Evolutionary conservation across 2,888 invertebrate species (phyloP), one percentile per base, ranked within the genome.

Genomic region (Noctua pronuba): DNA sequence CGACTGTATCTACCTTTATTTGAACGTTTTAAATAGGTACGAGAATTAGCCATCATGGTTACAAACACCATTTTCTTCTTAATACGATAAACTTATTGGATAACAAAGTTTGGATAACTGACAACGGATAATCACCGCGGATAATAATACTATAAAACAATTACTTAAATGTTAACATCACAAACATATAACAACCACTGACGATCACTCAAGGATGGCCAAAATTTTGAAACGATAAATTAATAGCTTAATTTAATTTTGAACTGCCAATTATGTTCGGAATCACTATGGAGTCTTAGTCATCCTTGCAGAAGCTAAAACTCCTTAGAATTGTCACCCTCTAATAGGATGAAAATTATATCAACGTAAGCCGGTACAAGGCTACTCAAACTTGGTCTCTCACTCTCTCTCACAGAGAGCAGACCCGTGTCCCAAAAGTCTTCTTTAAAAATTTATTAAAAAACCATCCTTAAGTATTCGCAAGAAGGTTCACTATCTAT

Each of bases 181-280:
- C 75, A 80, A 67, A 80, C 67, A 62, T 74, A 38, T 21, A 79
- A n/a, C 21, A 46, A 46, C 67, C 62, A 38, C 28, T 38, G 6
- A 16, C 75, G 60, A 75, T 13, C 2, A 80, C 75, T 75, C 44
- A 67, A 67, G 75, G 67, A 24, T 38, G 13, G 74, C 4, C 0
- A 2, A 6, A 60, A 62, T n/a, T 21, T 55, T 11, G 4, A 55
- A 52, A 31, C 21, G 1, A 24, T 16, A 44, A 35, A 35, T 10
- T 35, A 2, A 6, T 2, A 13, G 13, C 6, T 7, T 64, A 16
- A 64, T 64, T 64, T 24, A 38, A 24, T 38, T 35, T 5, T 13
- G 31, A 44, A 44, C 38, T 44, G 2, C 4, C 7, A 46, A 11
- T n/a, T 52, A 8, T 13, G 4, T 55, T 55, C 0, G 13, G 0